Percentiles rank a stretch among this genome's conserved stretches.
phyloP scores from a whole-genome alignment of 2,888 invertebrate species.

The Sepiola atlantica region DNA sequence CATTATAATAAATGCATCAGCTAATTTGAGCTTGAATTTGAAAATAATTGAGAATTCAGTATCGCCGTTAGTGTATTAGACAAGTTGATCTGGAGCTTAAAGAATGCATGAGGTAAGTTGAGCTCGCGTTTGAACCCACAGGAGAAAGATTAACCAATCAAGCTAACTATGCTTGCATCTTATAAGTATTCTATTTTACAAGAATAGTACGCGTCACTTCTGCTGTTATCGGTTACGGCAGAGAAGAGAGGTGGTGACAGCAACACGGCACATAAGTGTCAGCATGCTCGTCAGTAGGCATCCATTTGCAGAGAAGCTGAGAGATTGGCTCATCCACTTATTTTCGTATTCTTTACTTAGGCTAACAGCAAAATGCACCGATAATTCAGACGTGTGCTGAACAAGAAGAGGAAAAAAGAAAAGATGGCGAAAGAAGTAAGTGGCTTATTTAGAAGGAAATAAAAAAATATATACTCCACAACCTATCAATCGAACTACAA shows the following conservation, averaged over 20 bases:
- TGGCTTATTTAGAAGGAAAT: neutral
- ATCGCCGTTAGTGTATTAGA: too few relatives aligned
- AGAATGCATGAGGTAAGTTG: too few relatives aligned
- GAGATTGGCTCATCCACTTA: neutral
- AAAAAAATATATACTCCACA: neutral
- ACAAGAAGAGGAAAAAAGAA: neutral
- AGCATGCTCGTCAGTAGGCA: neutral
- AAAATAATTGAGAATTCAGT: too few relatives aligned
- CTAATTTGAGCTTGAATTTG: too few relatives aligned
- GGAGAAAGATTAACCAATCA: too few relatives aligned
- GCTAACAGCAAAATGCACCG: neutral
- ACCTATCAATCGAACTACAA: neutral
- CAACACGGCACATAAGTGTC: neutral
- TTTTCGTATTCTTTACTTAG: neutral
- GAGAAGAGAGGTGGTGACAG: neutral
- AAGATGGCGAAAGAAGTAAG: neutral
- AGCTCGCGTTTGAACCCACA: too few relatives aligned
- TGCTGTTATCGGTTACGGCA: too few relatives aligned
- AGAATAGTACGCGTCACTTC: too few relatives aligned
- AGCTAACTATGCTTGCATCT: too few relatives aligned
- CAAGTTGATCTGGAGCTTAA: too few relatives aligned
- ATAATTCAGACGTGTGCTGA: neutral
- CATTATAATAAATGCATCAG: too few relatives aligned
- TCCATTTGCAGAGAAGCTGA: neutral
- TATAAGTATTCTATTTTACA: too few relatives aligned